phyloP scores from a whole-genome alignment of 2,888 invertebrate species.

The Tenodera sinensis region DNA sequence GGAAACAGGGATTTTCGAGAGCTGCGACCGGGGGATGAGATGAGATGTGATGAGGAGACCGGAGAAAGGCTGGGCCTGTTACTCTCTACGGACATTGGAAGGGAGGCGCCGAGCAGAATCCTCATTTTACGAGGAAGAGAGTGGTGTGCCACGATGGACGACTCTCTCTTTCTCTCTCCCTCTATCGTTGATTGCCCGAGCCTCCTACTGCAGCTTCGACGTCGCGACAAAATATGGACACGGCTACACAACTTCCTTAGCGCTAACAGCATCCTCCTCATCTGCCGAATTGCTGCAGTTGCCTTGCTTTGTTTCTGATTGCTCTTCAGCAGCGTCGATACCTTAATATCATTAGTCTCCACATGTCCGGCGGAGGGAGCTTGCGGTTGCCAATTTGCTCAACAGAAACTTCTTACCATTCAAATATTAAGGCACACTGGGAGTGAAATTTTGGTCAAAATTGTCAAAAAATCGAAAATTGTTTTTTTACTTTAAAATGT shows the following conservation, averaged over 20 bases:
- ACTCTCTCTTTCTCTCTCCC: background rate
- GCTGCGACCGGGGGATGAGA: background rate
- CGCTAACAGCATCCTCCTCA: constrained; percentile 4
- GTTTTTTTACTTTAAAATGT: too few species aligned
- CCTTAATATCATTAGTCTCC: too few species aligned
- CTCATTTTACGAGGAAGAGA: constrained; percentile 25
- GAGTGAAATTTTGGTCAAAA: too few species aligned
- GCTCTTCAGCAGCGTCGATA: too few species aligned
- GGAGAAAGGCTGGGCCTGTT: constrained; percentile 33
- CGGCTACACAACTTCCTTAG: constrained; percentile 7
- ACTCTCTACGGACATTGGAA: constrained; percentile 34
- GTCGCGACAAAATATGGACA: constrained; percentile 15
- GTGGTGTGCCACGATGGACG: background rate
- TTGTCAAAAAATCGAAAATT: too few species aligned
- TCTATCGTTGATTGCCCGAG: background rate
- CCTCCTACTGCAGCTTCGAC: constrained; percentile 6
- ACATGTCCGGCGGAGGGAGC: too few species aligned
- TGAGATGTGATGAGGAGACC: constrained; percentile 7
- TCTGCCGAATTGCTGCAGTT: background rate
- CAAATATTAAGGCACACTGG: too few species aligned
- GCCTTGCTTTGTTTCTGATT: too few species aligned
- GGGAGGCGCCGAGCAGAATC: constrained; percentile 33
- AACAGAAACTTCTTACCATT: too few species aligned
- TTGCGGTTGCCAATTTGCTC: too few species aligned
- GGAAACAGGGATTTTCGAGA: constrained; percentile 16